Evolutionary conservation across 2,797 vertebrate genomes (phyloP).

Genomic region (Pelodytes ibericus): DNA sequence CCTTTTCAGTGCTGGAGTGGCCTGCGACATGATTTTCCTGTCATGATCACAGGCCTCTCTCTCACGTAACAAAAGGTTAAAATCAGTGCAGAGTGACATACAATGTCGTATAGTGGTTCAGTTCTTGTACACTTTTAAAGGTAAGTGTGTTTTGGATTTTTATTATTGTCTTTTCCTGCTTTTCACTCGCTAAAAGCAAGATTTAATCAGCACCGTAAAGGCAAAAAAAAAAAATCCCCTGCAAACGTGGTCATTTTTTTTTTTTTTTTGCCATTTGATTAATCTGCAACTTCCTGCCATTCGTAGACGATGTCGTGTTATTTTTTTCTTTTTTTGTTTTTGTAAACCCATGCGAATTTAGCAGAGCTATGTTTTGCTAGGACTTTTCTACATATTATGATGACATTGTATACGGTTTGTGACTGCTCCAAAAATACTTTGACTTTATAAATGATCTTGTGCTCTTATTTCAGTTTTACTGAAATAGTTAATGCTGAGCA

Average conservation of each 20-base stretch:
- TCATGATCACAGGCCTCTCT: neutral
- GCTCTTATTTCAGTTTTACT: no score
- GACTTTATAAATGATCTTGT: no score
- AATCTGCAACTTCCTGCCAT: slow-evolving; percentile 23
- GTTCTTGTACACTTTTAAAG: neutral
- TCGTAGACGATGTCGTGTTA: neutral
- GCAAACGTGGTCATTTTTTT: neutral
- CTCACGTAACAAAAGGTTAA: slow-evolving; percentile 7
- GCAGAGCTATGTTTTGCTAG: no score
- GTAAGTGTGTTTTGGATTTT: neutral
- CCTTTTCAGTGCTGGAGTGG: neutral
- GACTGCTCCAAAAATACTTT: no score
- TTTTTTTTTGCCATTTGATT: neutral
- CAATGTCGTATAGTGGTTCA: neutral
- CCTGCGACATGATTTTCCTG: neutral
- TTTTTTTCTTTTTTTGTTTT: slow-evolving; percentile 15
- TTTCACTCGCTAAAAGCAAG: neutral
- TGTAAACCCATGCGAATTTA: no score
- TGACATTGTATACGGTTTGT: no score
- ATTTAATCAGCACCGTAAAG: no score
- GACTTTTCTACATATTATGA: no score
- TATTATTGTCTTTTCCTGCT: no score
- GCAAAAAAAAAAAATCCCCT: neutral
- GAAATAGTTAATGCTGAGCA: no score
- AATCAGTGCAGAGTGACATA: neutral